Percentiles rank a stretch among this genome's conserved stretches.
Conservation (phyloP, 2,113 vertebrate species). For the Puntigrus tetrazona region DNA sequence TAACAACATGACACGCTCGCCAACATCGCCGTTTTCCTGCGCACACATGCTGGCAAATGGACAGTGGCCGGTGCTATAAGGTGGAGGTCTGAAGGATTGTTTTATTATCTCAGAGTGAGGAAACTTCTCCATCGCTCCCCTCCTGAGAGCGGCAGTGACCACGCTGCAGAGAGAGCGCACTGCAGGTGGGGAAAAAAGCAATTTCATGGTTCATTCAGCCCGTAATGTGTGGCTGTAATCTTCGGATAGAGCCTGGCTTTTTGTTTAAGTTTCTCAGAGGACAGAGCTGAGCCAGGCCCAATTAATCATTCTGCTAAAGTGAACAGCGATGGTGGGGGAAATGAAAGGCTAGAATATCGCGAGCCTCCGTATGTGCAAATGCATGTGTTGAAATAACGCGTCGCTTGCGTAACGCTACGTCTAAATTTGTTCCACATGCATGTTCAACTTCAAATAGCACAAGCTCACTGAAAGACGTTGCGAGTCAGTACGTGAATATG, state of each 20-base stretch:
- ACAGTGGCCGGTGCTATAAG: slow-evolving; percentile 19
- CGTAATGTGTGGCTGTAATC: slow-evolving; percentile 75
- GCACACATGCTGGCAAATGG: slow-evolving; percentile 23
- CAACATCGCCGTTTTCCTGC: not conserved
- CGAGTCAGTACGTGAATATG: slow-evolving; percentile 38
- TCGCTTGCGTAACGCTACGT: slow-evolving; percentile 12
- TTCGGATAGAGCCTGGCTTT: slow-evolving; percentile 73
- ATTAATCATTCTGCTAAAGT: slow-evolving; percentile 73
- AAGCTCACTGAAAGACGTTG: not conserved
- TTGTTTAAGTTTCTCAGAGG: slow-evolving; percentile 77
- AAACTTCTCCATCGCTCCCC: slow-evolving; percentile 61
- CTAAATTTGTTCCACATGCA: not conserved
- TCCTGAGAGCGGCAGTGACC: slow-evolving; percentile 58
- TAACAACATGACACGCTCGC: slow-evolving; percentile 5
- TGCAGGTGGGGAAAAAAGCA: slow-evolving; percentile 78
- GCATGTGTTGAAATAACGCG: slow-evolving; percentile 31
- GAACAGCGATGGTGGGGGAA: slow-evolving; percentile 50
- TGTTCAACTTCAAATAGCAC: not conserved
- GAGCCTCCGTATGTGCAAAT: slow-evolving; percentile 40
- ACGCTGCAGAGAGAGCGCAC: slow-evolving; percentile 67
- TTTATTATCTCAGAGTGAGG: slow-evolving; percentile 65
- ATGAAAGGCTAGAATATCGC: not conserved
- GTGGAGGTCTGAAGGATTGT: slow-evolving; percentile 44
- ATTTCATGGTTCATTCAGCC: slow-evolving; percentile 82
- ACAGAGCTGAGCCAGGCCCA: slow-evolving; percentile 74